Evolutionary conservation across 2,797 vertebrate species (phyloP).

Genomic region (Pelodytes ibericus): DNA sequence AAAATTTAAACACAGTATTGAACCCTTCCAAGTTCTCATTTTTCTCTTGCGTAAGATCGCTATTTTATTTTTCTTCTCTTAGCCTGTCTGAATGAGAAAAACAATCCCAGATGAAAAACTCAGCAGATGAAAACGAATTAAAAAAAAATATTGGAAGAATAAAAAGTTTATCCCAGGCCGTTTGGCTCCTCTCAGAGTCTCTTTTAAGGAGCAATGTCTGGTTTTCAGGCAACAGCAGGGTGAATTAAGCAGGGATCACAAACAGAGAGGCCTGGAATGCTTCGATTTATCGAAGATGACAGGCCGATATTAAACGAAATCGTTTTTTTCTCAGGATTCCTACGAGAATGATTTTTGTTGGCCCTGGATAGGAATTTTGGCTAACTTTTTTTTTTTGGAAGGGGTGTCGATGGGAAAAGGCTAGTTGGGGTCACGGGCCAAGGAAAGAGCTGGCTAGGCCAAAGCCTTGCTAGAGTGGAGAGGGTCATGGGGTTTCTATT

Average conservation of each 20-base stretch:
- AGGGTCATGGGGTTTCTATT: too few relatives aligned
- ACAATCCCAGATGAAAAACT: slow-evolving; percentile 39
- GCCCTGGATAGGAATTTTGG: too few relatives aligned
- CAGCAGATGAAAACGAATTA: slow-evolving; percentile 37
- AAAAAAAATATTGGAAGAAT: slow-evolving; percentile 15
- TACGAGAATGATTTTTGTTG: too few relatives aligned
- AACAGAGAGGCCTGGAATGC: neutral
- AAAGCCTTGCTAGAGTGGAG: too few relatives aligned
- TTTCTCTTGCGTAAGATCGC: slow-evolving; percentile 20
- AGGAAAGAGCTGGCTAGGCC: too few relatives aligned
- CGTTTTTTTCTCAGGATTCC: neutral
- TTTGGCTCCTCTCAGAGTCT: slow-evolving; percentile 17
- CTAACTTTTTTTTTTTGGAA: too few relatives aligned
- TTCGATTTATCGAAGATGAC: neutral
- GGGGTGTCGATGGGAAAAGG: too few relatives aligned
- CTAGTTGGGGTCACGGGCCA: too few relatives aligned
- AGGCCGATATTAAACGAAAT: neutral
- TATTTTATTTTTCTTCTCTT: slow-evolving; percentile 7
- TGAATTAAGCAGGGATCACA: neutral
- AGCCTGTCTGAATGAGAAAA: slow-evolving; percentile 17
- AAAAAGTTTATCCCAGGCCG: slow-evolving; percentile 17
- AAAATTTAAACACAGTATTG: slow-evolving; percentile 10
- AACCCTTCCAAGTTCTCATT: slow-evolving; percentile 43
- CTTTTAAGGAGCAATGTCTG: neutral
- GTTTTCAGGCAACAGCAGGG: neutral